Base-by-base conservation (phyloP, 2,888 invertebrate genomes). In the Galerucella nymphaeae region DNA sequence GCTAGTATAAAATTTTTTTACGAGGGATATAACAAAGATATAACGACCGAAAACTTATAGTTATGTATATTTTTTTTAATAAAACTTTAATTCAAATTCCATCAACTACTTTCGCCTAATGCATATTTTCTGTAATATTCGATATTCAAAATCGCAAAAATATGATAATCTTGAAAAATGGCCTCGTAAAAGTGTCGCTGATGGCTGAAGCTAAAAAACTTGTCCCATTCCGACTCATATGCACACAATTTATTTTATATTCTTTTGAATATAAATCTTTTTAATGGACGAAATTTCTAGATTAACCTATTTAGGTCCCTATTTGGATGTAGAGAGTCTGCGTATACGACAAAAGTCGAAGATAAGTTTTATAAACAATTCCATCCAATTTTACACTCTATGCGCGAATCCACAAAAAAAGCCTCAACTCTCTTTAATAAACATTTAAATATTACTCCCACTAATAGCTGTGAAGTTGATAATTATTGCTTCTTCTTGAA, bases 111-210 rank as follows among this genome's bases (percentile, higher is more conserved):
- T 64, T 48, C 16, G 63, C 59, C 20, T 74, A 68, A 74, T 74
- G 74, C 71, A 71, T 65, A 65, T 74, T 57, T 59, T 65, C 65
- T 71, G 74, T 74, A 68, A 53, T 50, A 71, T 67, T 78, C 78
- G 77, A 77, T 81, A 81, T 80, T 79, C 79, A 80, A 77, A 80
- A 77, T 80, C 79, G 77, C 75, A 76, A 77, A 82, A 80, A 80
- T 81, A 82, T 82, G 80, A 80, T 81, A 80, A 82, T 81, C 79
- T 74, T 79, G 80, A 82, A 79, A 77, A 78, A 82, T 78, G 81
- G 76, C 77, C 72, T 80, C 82, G 79, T 81, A 81, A 82, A 82
- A 79, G 75, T 79, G 80, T 78, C 80, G 74, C 72, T 74, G 76
- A 77, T 75, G 74, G 78, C 73, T 75, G 72, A 74, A 74, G 74